These are phyloP conservation scores for Dysmachus trigonus DNA, from an alignment of 2,888 invertebrate genomes.

Conservation along the genomic window DNA sequence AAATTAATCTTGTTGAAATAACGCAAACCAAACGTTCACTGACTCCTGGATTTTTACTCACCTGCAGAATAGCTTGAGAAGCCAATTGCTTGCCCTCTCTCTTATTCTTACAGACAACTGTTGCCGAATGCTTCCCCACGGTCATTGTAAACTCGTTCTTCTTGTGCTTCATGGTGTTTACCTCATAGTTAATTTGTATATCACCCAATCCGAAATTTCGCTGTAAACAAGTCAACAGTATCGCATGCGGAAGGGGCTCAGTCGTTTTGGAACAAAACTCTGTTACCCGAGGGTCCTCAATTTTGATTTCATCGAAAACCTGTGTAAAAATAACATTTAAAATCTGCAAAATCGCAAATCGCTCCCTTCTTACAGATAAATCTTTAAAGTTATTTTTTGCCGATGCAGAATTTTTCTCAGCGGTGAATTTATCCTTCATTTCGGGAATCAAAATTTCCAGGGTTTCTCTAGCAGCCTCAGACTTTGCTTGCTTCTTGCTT, in stretches of 20 bases:
- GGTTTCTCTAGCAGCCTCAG: conserved; percentile 89
- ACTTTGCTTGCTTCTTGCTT: conserved; percentile 96
- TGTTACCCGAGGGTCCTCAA: conserved; percentile 92
- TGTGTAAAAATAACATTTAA: conserved; percentile 55
- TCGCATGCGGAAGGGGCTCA: conserved; percentile 94
- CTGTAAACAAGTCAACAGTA: conserved; percentile 89
- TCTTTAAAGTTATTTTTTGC: conserved; percentile 65
- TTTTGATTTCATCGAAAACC: conserved; percentile 92
- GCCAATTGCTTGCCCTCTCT: conserved; percentile 96
- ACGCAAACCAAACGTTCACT: background rate
- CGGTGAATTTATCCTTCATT: conserved; percentile 82
- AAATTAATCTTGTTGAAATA: background rate
- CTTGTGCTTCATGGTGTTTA: conserved; percentile 87
- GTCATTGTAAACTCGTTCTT: conserved; percentile 94
- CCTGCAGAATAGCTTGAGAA: conserved; percentile 91
- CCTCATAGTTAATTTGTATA: conserved; percentile 85
- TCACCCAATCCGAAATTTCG: conserved; percentile 92
- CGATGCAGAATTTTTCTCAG: conserved; percentile 64
- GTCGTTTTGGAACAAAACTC: conserved; percentile 97
- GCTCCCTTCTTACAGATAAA: conserved; percentile 63
- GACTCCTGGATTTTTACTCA: conserved; percentile 55
- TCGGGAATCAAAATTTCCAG: conserved; percentile 92
- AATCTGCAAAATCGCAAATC: conserved; percentile 19
- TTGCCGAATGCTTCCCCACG: conserved; percentile 90
- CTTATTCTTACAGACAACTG: conserved; percentile 94